phyloP scores from a whole-genome alignment of 1,140 invertebrate species.

The Cataglyphis hispanica region DNA sequence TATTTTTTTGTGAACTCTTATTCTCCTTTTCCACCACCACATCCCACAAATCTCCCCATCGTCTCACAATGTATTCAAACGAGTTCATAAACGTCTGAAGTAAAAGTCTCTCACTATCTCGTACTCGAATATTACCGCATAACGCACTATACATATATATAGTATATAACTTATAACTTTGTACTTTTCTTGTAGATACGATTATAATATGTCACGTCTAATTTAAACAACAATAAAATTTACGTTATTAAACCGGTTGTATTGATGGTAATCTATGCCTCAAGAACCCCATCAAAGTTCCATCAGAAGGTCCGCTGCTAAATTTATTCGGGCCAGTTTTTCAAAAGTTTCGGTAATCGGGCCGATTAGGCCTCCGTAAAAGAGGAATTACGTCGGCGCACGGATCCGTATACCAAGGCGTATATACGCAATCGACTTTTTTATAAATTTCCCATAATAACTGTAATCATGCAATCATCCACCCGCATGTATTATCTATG shows the following conservation, averaged over 20 bases:
- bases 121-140: slow-evolving; percentile 79
- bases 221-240: slow-evolving; percentile 85
- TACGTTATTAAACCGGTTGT: slow-evolving; percentile 79
- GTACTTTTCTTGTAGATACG: slow-evolving; percentile 86
- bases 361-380: slow-evolving; percentile 54
- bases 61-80: slow-evolving; percentile 45
- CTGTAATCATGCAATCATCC: slow-evolving; percentile 74
- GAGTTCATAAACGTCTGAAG: slow-evolving; percentile 64
- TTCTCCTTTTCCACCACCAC: not conserved
- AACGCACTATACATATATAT: slow-evolving; percentile 73
- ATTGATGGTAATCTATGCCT: not conserved
- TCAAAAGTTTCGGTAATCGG: slow-evolving; percentile 65
- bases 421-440: slow-evolving; percentile 64
- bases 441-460: slow-evolving; percentile 73
- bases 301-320: not conserved
- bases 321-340: slow-evolving; percentile 49
- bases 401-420: slow-evolving; percentile 14
- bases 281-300: slow-evolving; percentile 48
- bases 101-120: slow-evolving; percentile 75
- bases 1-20: slow-evolving; percentile 73
- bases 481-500: slow-evolving; percentile 69
- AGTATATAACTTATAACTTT: slow-evolving; percentile 83
- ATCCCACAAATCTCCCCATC: slow-evolving; percentile 4
- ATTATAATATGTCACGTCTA: slow-evolving; percentile 82
- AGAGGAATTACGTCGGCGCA: slow-evolving; percentile 51